Base-by-base conservation (phyloP, 2,888 invertebrate genomes). In the Rapana venosa region DNA sequence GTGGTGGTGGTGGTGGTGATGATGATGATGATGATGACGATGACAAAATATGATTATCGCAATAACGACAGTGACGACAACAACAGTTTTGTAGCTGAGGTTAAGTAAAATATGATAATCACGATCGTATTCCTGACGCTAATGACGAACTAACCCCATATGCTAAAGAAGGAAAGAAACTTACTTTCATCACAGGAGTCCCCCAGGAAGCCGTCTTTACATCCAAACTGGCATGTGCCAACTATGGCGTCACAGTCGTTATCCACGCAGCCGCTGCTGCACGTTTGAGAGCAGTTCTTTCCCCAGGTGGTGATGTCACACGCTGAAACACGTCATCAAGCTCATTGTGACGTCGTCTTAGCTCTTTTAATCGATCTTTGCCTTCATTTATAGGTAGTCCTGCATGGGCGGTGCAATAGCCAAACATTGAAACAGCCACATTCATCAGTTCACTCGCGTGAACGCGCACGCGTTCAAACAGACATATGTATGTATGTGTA, bases 151-250 rank as follows among this genome's bases (percentile, higher is more conserved):
- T 47, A 47, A 5, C 47, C 2, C 8, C 47, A 8, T 47, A 47
- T 47, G 4, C 47, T 5, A 47, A 47, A 47, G 26, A 66, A 66
- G 74, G n/a, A n/a, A 74, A 22, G n/a, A 74, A 61, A 88, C 89
- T 89, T 32, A 91, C 91, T 36, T 84, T 66, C 58, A 26, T 87
- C 20, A 86, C 91, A 91, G 35, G 66, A 84, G 0, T 84, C 77
- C n/a, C 91, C 90, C 30, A 87, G 83, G 58, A 87, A 90, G 2
- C 91, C 91, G 35, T 89, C 36, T n/a, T 26, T 11, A 87, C 91
- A 91, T 11, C 91, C 91, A 22, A 84, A 84, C 32, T 83, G 88
- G 56, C 91, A 91, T 17, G 20, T 61, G 32, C 91, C 91, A n/a
- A 79, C 90, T n/a, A 77, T 79, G 84, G 84, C 88, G 58, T 88